These are phyloP conservation scores for Maniola jurtina DNA, from an alignment of 1,140 invertebrate genomes.

Conservation along the genomic window DNA sequence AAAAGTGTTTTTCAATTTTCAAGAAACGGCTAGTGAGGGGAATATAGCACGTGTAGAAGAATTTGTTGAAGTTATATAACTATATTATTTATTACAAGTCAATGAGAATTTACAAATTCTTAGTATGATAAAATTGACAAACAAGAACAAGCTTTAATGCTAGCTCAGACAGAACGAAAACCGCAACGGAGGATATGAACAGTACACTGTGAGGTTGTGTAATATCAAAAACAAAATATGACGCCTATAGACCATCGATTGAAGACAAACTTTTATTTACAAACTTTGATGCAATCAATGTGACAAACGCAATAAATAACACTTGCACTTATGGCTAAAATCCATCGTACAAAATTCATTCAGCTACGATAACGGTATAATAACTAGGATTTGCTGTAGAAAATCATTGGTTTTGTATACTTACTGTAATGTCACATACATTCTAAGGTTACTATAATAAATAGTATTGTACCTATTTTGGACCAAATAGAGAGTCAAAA, in stretches of 20 bases:
- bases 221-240: neutral
- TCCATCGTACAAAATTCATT: too few relatives aligned
- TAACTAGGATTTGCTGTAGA: too few relatives aligned
- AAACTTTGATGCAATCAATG: too few relatives aligned
- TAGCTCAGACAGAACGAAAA: neutral
- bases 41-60: slow-evolving; percentile 59
- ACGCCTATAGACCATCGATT: too few relatives aligned
- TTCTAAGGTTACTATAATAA: too few relatives aligned
- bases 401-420: too few relatives aligned
- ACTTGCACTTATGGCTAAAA: too few relatives aligned
- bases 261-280: too few relatives aligned
- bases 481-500: neutral
- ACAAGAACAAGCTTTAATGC: slow-evolving; percentile 23
- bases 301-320: too few relatives aligned
- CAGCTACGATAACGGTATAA: too few relatives aligned
- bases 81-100: slow-evolving; percentile 30
- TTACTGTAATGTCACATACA: too few relatives aligned
- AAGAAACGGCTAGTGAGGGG: slow-evolving; percentile 16
- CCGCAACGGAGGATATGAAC: neutral
- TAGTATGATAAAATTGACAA: slow-evolving; percentile 28
- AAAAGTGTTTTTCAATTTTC: slow-evolving; percentile 43
- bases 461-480: too few relatives aligned
- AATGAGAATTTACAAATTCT: slow-evolving; percentile 28
- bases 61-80: slow-evolving; percentile 66
- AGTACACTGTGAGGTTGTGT: neutral